Evolutionary conservation across 2,888 invertebrate genomes (phyloP).

Genomic region (Drosophila phalerata): DNA sequence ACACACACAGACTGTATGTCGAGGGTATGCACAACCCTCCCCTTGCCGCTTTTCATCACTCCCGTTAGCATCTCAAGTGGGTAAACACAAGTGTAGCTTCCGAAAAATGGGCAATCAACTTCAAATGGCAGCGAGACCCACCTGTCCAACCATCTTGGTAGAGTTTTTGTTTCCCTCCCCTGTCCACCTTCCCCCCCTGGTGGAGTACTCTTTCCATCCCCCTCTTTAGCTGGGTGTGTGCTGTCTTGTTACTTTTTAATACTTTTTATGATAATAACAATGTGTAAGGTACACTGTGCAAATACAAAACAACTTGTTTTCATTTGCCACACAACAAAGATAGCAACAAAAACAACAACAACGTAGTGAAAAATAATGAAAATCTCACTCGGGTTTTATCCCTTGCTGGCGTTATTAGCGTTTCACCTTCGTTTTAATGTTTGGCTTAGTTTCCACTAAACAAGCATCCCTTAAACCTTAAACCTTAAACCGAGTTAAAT

Average conservation of each 20-base stretch:
- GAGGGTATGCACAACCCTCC: background rate
- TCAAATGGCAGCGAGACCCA: constrained; percentile 65
- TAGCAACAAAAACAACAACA: constrained; percentile 11
- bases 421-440: constrained; percentile 54
- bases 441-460: constrained; percentile 70
- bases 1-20: constrained; percentile 1
- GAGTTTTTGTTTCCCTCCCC: background rate
- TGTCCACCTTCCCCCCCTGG: background rate
- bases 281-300: constrained; percentile 64
- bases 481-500: constrained; percentile 54
- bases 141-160: constrained; percentile 42
- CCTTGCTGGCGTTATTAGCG: constrained; percentile 47
- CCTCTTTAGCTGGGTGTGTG: constrained; percentile 10
- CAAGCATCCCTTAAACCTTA: constrained; percentile 49
- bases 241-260: constrained; percentile 70
- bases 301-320: constrained; percentile 74
- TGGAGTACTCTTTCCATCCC: constrained; percentile 1
- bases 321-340: constrained; percentile 41
- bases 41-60: constrained; percentile 9
- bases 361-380: constrained; percentile 62
- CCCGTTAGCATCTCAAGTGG: constrained; percentile 46
- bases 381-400: constrained; percentile 46
- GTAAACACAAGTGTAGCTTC: constrained; percentile 76
- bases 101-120: constrained; percentile 80
- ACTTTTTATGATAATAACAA: constrained; percentile 80